phyloP scores from a whole-genome alignment of 2,113 vertebrate species.

The Lepidothrix coronata region DNA sequence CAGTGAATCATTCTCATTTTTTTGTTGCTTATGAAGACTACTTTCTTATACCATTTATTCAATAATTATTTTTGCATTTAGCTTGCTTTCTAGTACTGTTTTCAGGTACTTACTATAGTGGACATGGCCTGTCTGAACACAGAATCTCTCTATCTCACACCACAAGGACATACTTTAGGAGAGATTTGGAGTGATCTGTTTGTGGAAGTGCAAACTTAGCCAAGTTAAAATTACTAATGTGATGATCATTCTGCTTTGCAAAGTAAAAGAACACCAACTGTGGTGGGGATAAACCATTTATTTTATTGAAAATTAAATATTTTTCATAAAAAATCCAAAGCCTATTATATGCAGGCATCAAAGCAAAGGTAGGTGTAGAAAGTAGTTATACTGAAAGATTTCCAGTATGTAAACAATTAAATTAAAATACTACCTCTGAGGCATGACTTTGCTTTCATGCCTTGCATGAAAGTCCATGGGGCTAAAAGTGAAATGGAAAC shows the following conservation, averaged over 20 bases:
- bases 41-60: not conserved
- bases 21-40: not conserved
- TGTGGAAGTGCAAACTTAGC: not conserved
- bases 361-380: not conserved
- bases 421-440: not conserved
- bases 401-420: slow-evolving; percentile 2
- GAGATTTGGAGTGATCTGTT: not conserved
- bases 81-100: not conserved
- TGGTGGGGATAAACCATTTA: not conserved
- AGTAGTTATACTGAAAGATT: not conserved
- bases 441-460: not conserved
- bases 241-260: not conserved
- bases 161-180: not conserved
- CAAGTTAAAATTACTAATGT: not conserved
- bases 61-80: not conserved
- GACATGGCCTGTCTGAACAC: not conserved
- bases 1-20: not conserved
- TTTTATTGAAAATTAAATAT: not conserved
- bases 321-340: not conserved
- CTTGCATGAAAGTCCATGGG: not conserved
- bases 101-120: not conserved
- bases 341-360: not conserved
- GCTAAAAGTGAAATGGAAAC: slow-evolving; percentile 18
- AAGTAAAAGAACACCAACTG: not conserved
- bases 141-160: not conserved